These are phyloP conservation scores for Heptranchias perlo DNA, from an alignment of 2,113 vertebrate genomes.

Conservation along the genomic window DNA sequence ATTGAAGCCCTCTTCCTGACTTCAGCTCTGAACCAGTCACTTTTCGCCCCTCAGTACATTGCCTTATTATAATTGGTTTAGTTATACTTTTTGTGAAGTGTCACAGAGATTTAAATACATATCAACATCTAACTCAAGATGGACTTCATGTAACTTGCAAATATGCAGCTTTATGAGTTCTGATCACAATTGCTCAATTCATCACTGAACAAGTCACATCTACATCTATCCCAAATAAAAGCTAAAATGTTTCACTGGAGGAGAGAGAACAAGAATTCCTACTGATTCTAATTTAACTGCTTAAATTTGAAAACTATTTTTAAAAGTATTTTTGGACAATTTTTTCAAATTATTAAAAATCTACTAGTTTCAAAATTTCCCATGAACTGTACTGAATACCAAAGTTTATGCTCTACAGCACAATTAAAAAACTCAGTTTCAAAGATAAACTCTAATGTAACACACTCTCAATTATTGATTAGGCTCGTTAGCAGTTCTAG, in stretches of 20 bases:
- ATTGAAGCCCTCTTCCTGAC: neutral
- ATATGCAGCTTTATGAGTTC: too few relatives aligned
- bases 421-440: too few relatives aligned
- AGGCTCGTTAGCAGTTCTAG: too few relatives aligned
- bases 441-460: neutral
- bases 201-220: neutral
- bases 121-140: neutral
- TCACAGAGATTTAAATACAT: neutral
- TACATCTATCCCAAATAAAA: neutral
- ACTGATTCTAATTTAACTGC: neutral
- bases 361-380: neutral
- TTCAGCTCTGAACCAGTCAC: too few relatives aligned
- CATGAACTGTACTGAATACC: neutral
- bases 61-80: neutral
- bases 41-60: neutral
- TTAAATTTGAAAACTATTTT: neutral
- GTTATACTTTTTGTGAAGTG: neutral
- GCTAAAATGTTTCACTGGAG: neutral
- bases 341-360: neutral
- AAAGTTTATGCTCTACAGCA: too few relatives aligned
- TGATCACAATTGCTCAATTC: neutral
- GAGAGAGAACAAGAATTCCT: neutral
- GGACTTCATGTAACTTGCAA: too few relatives aligned
- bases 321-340: neutral
- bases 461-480: neutral